These are phyloP conservation scores for Odobenus rosmarus DNA, from an alignment of 2,113 vertebrate genomes.

Conservation along the genomic window DNA sequence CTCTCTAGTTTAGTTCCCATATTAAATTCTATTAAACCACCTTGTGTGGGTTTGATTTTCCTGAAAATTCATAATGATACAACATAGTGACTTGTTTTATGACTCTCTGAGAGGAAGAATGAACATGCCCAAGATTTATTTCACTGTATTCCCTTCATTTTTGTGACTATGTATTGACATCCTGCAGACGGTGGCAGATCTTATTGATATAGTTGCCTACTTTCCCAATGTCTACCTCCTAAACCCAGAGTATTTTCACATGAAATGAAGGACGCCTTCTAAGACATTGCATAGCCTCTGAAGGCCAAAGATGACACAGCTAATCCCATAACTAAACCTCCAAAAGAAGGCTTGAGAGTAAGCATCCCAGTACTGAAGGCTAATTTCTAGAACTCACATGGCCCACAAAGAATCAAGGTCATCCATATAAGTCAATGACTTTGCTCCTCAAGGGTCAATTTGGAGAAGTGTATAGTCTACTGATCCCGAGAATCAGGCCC, in stretches of 20 bases:
- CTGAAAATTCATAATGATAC: neutral
- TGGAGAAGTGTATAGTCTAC: neutral
- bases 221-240: neutral
- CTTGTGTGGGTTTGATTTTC: neutral
- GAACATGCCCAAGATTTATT: neutral
- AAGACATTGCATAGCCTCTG: neutral
- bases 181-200: neutral
- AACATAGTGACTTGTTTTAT: neutral
- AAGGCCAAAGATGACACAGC: constrained; percentile 34
- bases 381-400: neutral
- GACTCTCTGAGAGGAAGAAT: neutral
- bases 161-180: neutral
- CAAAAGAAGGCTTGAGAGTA: neutral
- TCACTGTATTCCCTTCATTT: neutral
- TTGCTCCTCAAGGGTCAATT: neutral
- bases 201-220: neutral
- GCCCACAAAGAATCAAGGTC: neutral
- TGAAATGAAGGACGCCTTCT: constrained; percentile 33
- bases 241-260: neutral
- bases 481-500: constrained; percentile 44
- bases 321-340: neutral
- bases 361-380: neutral
- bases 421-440: neutral
- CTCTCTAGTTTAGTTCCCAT: neutral
- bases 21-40: neutral